Percentiles rank a stretch among this genome's conserved stretches.
These are phyloP conservation scores for Meta bourneti DNA, from an alignment of 2,888 invertebrate species.

Conservation along the genomic window DNA sequence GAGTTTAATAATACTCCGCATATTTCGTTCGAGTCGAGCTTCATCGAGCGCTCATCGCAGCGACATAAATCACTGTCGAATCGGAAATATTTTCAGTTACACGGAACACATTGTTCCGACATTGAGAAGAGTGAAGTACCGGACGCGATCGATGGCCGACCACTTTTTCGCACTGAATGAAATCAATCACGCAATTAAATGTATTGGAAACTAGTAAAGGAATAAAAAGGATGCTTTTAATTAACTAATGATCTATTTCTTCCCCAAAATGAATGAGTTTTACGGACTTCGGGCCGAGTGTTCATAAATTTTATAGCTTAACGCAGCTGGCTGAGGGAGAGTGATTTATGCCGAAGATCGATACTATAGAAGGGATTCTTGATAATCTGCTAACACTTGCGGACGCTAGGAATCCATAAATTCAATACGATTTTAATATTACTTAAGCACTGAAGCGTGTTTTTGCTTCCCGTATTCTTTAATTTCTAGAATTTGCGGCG, in stretches of 20 bases:
- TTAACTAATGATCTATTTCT: slow-evolving; percentile 70
- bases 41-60: neutral
- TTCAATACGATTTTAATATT: slow-evolving; percentile 25
- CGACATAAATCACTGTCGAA: slow-evolving; percentile 46
- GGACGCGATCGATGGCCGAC: slow-evolving; percentile 22
- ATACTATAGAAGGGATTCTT: neutral
- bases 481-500: neutral
- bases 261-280: slow-evolving; percentile 47
- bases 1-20: neutral
- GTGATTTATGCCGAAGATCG: slow-evolving; percentile 44
- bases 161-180: slow-evolving; percentile 51
- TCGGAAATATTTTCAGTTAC: slow-evolving; percentile 39
- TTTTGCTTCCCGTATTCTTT: neutral
- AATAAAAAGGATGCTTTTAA: slow-evolving; percentile 59
- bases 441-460: neutral
- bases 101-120: slow-evolving; percentile 44
- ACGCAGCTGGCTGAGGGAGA: slow-evolving; percentile 46
- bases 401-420: slow-evolving; percentile 40
- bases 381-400: slow-evolving; percentile 10
- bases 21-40: neutral
- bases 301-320: slow-evolving; percentile 55
- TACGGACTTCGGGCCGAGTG: slow-evolving; percentile 28
- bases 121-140: slow-evolving; percentile 20
- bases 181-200: slow-evolving; percentile 69
- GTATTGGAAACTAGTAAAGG: slow-evolving; percentile 63